These are phyloP conservation scores for Congeria kusceri DNA, from an alignment of 2,888 invertebrate genomes.

Conservation along the genomic window DNA sequence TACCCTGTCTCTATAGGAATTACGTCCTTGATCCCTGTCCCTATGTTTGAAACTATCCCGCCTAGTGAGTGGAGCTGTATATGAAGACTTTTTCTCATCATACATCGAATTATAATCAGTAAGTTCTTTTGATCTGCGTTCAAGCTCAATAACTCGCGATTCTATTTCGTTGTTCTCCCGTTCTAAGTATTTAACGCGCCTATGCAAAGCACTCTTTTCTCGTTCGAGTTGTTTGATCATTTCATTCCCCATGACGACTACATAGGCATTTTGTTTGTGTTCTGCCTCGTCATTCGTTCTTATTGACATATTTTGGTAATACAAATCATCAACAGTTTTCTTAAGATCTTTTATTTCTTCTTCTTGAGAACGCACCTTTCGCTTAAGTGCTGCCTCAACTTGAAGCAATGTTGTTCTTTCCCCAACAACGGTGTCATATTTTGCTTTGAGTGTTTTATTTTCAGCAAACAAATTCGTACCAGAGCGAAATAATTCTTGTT, in stretches of 20 bases:
- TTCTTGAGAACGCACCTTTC: slow-evolving; percentile 48
- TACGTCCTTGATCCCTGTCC: not conserved
- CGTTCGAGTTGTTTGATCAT: slow-evolving; percentile 57
- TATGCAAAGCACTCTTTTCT: slow-evolving; percentile 57
- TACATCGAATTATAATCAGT: slow-evolving; percentile 46
- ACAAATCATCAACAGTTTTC: slow-evolving; percentile 59
- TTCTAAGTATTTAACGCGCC: slow-evolving; percentile 57
- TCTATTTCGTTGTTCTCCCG: slow-evolving; percentile 61
- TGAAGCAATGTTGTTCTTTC: slow-evolving; percentile 51
- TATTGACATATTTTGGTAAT: slow-evolving; percentile 60
- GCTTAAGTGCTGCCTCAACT: slow-evolving; percentile 46
- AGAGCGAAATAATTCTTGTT: slow-evolving; percentile 59
- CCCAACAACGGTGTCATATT: slow-evolving; percentile 42
- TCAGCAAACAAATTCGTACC: slow-evolving; percentile 57
- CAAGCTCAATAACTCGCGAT: slow-evolving; percentile 54
- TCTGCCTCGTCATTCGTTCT: slow-evolving; percentile 52
- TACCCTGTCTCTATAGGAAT: slow-evolving; percentile 2
- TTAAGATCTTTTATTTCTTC: slow-evolving; percentile 57
- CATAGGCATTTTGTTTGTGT: slow-evolving; percentile 49
- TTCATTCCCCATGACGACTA: slow-evolving; percentile 62
- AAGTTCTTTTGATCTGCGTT: slow-evolving; percentile 50
- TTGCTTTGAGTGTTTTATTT: slow-evolving; percentile 51
- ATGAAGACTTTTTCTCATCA: slow-evolving; percentile 39
- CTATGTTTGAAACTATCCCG: not conserved
- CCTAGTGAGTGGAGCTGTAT: slow-evolving; percentile 13